These are phyloP conservation scores for Macrochelys suwanniensis DNA, from an alignment of 2,797 vertebrate species.

Conservation along the genomic window DNA sequence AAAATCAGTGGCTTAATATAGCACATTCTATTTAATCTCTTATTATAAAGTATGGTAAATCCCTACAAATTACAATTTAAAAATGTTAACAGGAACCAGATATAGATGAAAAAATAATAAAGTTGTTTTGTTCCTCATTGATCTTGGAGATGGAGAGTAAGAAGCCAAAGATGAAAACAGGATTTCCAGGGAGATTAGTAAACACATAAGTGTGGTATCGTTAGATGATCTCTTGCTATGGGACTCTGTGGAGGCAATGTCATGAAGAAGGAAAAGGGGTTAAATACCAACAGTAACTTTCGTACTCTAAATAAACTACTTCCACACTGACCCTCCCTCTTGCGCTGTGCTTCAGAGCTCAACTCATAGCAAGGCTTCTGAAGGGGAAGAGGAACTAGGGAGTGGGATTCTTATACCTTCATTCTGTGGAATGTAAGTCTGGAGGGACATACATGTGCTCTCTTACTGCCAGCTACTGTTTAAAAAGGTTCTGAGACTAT, in stretches of 20 bases:
- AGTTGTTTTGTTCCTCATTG: background rate
- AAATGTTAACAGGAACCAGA: background rate
- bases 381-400: background rate
- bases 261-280: background rate
- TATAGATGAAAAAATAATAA: conserved; percentile 14
- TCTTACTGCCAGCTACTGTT: background rate
- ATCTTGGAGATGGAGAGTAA: background rate
- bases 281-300: background rate
- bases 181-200: background rate
- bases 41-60: conserved; percentile 12
- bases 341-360: background rate
- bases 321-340: background rate
- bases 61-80: background rate
- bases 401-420: background rate
- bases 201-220: background rate
- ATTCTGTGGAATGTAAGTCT: background rate
- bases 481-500: background rate
- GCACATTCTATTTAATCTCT: background rate
- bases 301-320: background rate
- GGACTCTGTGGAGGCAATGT: background rate
- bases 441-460: background rate
- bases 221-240: background rate
- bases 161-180: background rate
- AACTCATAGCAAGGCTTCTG: background rate
- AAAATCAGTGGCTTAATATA: background rate